These are phyloP conservation scores for Nomada flava DNA, from an alignment of 2,888 invertebrate genomes.

Conservation along the genomic window DNA sequence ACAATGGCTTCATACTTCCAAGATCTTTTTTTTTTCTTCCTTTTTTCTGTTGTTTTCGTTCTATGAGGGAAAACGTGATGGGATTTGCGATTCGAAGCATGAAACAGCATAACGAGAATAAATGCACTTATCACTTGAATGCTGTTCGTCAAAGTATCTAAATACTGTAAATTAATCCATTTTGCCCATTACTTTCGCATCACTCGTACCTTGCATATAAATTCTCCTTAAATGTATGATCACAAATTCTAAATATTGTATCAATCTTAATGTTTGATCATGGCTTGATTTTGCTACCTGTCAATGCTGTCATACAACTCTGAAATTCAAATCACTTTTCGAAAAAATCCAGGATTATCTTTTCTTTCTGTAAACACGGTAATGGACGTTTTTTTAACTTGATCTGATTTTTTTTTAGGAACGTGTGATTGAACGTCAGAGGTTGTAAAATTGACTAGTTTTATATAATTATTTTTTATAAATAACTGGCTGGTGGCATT, in stretches of 20 bases:
- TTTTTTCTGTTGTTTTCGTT: slow-evolving; percentile 29
- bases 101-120: slow-evolving; percentile 28
- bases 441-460: slow-evolving; percentile 84
- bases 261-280: slow-evolving; percentile 74
- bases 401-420: slow-evolving; percentile 75
- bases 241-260: slow-evolving; percentile 66
- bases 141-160: slow-evolving; percentile 43
- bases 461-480: slow-evolving; percentile 85
- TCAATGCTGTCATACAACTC: slow-evolving; percentile 82
- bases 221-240: slow-evolving; percentile 63
- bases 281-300: slow-evolving; percentile 83
- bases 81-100: slow-evolving; percentile 51
- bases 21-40: slow-evolving; percentile 52
- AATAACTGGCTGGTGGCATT: slow-evolving; percentile 82
- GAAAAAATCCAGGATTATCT: slow-evolving; percentile 48
- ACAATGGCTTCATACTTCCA: slow-evolving; percentile 74
- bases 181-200: slow-evolving; percentile 64
- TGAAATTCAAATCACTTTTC: slow-evolving; percentile 82
- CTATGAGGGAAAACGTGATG: slow-evolving; percentile 42
- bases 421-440: slow-evolving; percentile 83
- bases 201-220: slow-evolving; percentile 56
- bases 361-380: slow-evolving; percentile 59
- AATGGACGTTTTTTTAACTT: slow-evolving; percentile 57
- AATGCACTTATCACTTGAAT: slow-evolving; percentile 11
- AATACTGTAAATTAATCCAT: slow-evolving; percentile 51